These are phyloP conservation scores for Choloepus didactylus DNA, from an alignment of 2,797 vertebrate species.

Conservation along the genomic window DNA sequence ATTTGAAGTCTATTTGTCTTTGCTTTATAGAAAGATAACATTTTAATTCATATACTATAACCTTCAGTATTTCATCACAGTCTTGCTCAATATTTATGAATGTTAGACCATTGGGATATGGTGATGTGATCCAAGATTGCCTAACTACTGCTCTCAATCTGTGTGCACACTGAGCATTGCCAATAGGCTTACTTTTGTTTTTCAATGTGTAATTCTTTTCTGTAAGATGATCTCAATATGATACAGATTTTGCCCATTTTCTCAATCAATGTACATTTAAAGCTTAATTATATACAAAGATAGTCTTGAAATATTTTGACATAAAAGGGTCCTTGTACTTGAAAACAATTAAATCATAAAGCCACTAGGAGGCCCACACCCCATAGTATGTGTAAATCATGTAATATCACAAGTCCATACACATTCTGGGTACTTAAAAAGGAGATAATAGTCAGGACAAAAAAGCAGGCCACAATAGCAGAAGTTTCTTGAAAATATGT, in stretches of 20 bases:
- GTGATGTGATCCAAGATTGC: background rate
- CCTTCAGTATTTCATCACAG: background rate
- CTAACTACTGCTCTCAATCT: background rate
- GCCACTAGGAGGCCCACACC: slow-evolving; percentile 2
- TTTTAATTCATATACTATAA: background rate
- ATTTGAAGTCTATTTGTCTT: slow-evolving; percentile 11
- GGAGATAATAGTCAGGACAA: background rate
- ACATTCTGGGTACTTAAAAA: background rate
- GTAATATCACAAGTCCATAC: fast-evolving
- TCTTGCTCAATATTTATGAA: background rate
- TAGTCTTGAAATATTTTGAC: slow-evolving; percentile 27
- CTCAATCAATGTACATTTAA: background rate
- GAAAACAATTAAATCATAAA: background rate
- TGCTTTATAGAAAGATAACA: background rate
- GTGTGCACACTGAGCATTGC: background rate
- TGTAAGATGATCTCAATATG: background rate
- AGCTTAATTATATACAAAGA: background rate
- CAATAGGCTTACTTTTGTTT: background rate
- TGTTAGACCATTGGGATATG: background rate
- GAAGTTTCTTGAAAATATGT: slow-evolving; percentile 1
- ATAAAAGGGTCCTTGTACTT: background rate
- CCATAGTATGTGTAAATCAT: background rate
- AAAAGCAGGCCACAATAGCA: background rate
- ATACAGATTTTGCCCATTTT: background rate
- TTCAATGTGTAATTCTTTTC: background rate